Evolutionary conservation across 2,888 invertebrate species (phyloP).

Genomic region (Eupithecia subumbrata): DNA sequence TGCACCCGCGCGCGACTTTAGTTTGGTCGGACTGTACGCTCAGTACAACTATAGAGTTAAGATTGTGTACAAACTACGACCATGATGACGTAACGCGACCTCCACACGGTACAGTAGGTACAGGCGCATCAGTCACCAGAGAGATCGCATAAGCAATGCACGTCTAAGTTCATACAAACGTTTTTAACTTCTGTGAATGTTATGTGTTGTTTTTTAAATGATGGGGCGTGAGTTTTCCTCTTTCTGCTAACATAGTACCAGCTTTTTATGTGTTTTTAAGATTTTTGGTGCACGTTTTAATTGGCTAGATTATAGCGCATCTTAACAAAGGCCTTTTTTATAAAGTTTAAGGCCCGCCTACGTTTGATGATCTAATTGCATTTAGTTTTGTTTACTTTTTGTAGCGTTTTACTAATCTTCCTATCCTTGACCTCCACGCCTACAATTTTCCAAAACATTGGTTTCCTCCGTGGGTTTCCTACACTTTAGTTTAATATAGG

Average conservation of each 20-base stretch:
- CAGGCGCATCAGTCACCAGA: constrained; percentile 25
- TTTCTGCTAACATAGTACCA: constrained; percentile 36
- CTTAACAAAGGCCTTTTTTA: constrained; percentile 28
- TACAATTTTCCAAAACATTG: not conserved
- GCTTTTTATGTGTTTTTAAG: not conserved
- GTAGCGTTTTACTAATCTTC: constrained; percentile 16
- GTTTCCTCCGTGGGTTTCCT: not conserved
- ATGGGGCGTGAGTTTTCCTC: constrained; percentile 62
- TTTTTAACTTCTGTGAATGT: constrained; percentile 43
- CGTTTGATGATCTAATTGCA: constrained; percentile 33
- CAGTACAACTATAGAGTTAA: no score
- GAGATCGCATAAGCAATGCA: constrained; percentile 27
- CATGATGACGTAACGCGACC: constrained; percentile 31
- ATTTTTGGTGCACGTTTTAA: constrained; percentile 26
- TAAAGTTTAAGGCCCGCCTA: constrained; percentile 26
- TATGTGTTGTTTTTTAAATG: constrained; percentile 44
- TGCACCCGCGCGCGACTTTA: not conserved
- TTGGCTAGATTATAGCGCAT: constrained; percentile 12
- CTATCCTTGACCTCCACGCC: constrained; percentile 7
- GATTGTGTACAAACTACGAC: constrained; percentile 9
- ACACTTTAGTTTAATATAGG: not conserved
- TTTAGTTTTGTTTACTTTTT: constrained; percentile 26
- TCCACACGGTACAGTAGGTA: constrained; percentile 23
- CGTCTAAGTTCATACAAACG: constrained; percentile 26
- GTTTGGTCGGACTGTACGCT: not conserved